Base-by-base conservation (phyloP, 2,888 invertebrate genomes). In the Nineta flava region DNA sequence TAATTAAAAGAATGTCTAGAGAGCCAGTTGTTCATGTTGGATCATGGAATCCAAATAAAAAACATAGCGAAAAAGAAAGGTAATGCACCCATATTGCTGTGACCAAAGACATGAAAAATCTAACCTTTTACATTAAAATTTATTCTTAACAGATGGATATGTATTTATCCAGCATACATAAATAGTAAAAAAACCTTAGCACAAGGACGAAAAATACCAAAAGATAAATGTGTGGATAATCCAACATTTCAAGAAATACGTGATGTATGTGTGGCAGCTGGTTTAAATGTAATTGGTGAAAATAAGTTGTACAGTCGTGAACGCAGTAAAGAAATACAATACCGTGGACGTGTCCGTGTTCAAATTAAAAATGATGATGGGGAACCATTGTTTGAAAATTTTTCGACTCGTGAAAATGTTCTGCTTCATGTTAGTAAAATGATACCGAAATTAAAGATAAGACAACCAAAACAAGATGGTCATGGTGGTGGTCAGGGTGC, bases 161-260 rank as follows among this genome's bases (percentile, higher is more conserved):
- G 94, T 63, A 82, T 99, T 53, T 99, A 99, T 66, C 99, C 99
- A 50, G 86, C 92, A 0, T 99, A 97, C 60, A 73, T 99, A 47
- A 97, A 99, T 63, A 90, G 83, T 59, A 94, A 92, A 62, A 94
- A 90, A 65, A 87, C 92, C 0, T 65, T 87, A 13, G 87, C 87
- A 2, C 84, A 94, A 65, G 99, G 99, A 5, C 75, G 99, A 32
- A 78, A 82, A 57, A 70, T 99, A 17, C 69, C 87, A 1, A 91
- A 91, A 67, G 76, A 81, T 2, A 80, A 81, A 63, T 92, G 91
- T 64, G 86, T 97, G 1, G 94, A 96, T 58, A 94, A 95, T 67
- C 99, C 99, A 12, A 92, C 92, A 0, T 86, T 86, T 64, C 82
- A 87, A 59, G 99, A 99, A 70, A 96, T 99, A 53, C 77, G 87